Conservation (phyloP, 2,797 vertebrate species). For the Mastacembelus armatus region DNA sequence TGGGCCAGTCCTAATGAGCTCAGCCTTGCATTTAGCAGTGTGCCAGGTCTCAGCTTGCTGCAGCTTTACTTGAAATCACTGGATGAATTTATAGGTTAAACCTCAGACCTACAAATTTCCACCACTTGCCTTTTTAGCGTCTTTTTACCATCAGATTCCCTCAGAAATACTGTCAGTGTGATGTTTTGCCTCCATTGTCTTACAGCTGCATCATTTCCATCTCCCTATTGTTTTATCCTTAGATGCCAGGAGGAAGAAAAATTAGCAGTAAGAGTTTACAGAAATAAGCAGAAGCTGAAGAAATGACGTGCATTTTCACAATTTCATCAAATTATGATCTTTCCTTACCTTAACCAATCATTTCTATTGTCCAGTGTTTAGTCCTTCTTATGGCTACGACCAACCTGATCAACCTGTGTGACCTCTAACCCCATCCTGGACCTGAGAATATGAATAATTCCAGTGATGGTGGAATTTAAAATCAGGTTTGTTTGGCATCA, state of each 20-base stretch:
- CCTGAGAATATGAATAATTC: background rate
- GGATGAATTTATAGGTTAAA: constrained; percentile 36
- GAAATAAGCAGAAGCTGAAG: no score
- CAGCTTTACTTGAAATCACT: constrained; percentile 53
- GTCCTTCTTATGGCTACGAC: background rate
- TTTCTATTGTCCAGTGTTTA: background rate
- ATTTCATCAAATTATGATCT: background rate
- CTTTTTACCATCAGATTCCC: constrained; percentile 16
- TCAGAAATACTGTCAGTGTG: constrained; percentile 15
- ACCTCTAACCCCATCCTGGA: background rate
- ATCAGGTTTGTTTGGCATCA: no score
- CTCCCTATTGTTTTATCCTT: constrained; percentile 9
- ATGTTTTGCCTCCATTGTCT: constrained; percentile 24
- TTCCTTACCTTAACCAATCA: background rate
- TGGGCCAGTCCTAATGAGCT: constrained; percentile 78
- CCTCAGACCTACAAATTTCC: constrained; percentile 43
- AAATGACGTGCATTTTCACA: background rate
- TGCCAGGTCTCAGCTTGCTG: constrained; percentile 57
- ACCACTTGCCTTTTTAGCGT: background rate
- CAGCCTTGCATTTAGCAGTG: constrained; percentile 75
- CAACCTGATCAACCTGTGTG: background rate
- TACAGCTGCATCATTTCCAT: constrained; percentile 13
- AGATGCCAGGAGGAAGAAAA: background rate
- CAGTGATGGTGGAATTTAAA: no score
- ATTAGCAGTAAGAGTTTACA: no score